These are phyloP conservation scores for Cathartes aura DNA, from an alignment of 2,113 vertebrate genomes.

Conservation along the genomic window DNA sequence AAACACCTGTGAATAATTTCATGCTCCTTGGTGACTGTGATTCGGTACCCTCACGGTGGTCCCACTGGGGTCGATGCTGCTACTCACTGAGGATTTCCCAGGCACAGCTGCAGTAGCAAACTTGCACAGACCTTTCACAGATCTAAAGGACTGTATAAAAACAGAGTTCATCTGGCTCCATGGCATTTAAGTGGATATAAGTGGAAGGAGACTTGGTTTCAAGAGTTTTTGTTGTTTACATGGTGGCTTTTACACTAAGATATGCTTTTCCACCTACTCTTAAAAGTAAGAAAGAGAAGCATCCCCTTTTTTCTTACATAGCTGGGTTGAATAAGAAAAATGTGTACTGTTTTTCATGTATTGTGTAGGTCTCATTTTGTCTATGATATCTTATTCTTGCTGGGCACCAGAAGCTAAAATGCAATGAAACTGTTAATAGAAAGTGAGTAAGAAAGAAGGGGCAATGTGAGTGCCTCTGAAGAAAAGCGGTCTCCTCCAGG, in stretches of 20 bases:
- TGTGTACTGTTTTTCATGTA: neutral
- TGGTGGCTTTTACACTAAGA: neutral
- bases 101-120: neutral
- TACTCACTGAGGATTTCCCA: neutral
- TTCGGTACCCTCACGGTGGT: accelerated
- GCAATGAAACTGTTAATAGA: neutral
- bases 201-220: neutral
- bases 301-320: neutral
- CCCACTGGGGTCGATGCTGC: accelerated
- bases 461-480: neutral
- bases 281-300: neutral
- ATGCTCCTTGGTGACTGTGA: neutral
- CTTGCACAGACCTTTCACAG: neutral
- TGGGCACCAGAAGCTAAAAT: neutral
- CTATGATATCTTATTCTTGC: neutral
- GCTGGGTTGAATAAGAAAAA: neutral
- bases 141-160: neutral
- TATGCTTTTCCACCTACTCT: neutral
- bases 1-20: neutral
- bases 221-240: neutral
- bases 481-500: neutral
- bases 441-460: neutral
- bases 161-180: neutral
- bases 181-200: neutral
- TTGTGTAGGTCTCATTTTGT: neutral